Base-by-base conservation (phyloP, 2,797 vertebrate species). In the Bovichtus variegatus region DNA sequence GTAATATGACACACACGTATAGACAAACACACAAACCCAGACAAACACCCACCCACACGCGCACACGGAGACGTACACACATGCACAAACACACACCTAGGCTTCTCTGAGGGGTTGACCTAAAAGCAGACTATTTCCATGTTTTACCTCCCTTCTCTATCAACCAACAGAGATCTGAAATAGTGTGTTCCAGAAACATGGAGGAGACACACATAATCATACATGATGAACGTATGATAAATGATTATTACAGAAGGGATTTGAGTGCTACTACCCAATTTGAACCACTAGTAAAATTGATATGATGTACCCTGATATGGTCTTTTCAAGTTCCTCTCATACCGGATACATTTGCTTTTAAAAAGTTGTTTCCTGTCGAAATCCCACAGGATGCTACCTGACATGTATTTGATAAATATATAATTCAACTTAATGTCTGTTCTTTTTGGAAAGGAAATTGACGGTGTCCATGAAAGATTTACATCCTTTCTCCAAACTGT, bases 121-220 rank as follows among this genome's bases (percentile, higher is more conserved):
- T 90, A 89, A 89, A 85, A 80, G 77, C 73, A 86, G 78, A 84
- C 73, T 89, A 29, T 91, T 87, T 88, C 87, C 83, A 82, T 86
- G 85, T 84, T 74, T 90, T 82, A 41, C 54, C 50, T 83, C 47
- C 63, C 13, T 34, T 77, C 59, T 65, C 55, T 66, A 36, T 71
- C 79, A 74, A 65, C 66, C 43, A 79, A 47, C 53, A 78, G 55
- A 87, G 13, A 59, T 85, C 49, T 76, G 66, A 69, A 65, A 72
- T 25, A 67, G 9, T 47, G 64, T 79, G 58, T 82, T 80, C 36
- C 78, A 73, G 50, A 70, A 70, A 71, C 34, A 62, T 49, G 43
- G 16, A 59, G 29, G 49, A 66, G 54, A 80, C 34, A 34, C 21
- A 67, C 19, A 51, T 12, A 63, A 51, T 57, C 34, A 19, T 57